Evolutionary conservation across 2,888 invertebrate genomes (phyloP).

Genomic region (Lasius fuliginosus): DNA sequence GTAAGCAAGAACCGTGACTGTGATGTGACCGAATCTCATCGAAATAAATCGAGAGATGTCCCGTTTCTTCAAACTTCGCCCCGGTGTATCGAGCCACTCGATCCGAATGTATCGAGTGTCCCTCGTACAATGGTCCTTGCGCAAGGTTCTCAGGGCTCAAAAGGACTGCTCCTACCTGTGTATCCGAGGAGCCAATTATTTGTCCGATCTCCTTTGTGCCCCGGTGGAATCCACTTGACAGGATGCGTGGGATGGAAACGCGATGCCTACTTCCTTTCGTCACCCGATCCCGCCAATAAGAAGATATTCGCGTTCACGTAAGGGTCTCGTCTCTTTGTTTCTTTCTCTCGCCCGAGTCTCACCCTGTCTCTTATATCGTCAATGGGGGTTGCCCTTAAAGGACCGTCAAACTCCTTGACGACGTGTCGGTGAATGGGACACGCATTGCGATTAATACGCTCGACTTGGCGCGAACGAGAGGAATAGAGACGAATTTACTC

Average conservation of each 20-base stretch:
- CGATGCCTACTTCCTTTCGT: slow-evolving; percentile 84
- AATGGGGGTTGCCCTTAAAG: slow-evolving; percentile 22
- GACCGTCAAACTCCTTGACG: slow-evolving; percentile 27
- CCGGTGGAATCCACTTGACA: slow-evolving; percentile 84
- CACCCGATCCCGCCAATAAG: slow-evolving; percentile 78
- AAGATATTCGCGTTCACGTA: slow-evolving; percentile 34
- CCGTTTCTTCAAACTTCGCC: slow-evolving; percentile 46
- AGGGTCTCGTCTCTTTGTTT: slow-evolving; percentile 50
- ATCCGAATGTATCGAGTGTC: slow-evolving; percentile 84
- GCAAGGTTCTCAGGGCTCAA: slow-evolving; percentile 82
- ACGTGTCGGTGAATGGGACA: slow-evolving; percentile 22
- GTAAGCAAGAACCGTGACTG: not conserved
- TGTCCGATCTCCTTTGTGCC: slow-evolving; percentile 84
- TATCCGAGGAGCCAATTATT: slow-evolving; percentile 85
- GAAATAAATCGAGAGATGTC: slow-evolving; percentile 38
- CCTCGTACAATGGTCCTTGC: slow-evolving; percentile 77
- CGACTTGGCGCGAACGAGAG: slow-evolving; percentile 39
- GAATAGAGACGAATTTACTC: not conserved
- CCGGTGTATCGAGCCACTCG: slow-evolving; percentile 63
- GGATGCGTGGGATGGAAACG: slow-evolving; percentile 85
- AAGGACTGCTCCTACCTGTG: slow-evolving; percentile 83
- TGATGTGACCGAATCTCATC: not conserved
- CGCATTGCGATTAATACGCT: slow-evolving; percentile 38
- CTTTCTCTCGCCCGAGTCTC: slow-evolving; percentile 4
- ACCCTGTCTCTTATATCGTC: slow-evolving; percentile 12